Percentiles rank a stretch among this genome's conserved stretches.
phyloP scores from a whole-genome alignment of 2,888 invertebrate genomes.

The Taphrorychus bicolor region DNA sequence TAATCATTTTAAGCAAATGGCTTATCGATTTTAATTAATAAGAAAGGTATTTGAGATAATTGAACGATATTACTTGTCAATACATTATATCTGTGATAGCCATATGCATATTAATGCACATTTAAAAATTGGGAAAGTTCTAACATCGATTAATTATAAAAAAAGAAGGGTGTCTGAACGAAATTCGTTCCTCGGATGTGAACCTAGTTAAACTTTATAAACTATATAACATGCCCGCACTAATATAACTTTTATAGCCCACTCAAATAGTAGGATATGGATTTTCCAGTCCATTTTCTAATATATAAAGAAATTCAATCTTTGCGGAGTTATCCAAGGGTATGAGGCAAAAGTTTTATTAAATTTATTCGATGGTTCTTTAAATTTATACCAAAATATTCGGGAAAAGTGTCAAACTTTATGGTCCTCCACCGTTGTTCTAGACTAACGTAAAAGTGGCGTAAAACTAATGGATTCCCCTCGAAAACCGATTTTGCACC shows the following conservation, averaged over 20 bases:
- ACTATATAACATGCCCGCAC: slow-evolving; percentile 24
- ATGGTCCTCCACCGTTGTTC: slow-evolving; percentile 13
- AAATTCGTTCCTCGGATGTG: slow-evolving; percentile 8
- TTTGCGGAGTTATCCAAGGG: slow-evolving; percentile 31
- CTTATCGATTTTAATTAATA: slow-evolving; percentile 3
- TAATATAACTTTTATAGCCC: slow-evolving; percentile 38
- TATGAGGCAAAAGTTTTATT: slow-evolving; percentile 37
- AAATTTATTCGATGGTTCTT: slow-evolving; percentile 32
- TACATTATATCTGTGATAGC: background rate
- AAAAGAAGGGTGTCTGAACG: background rate
- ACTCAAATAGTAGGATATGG: slow-evolving; percentile 37
- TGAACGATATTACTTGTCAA: background rate
- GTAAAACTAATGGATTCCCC: background rate
- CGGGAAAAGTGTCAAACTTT: slow-evolving; percentile 21
- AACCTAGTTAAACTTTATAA: slow-evolving; percentile 23
- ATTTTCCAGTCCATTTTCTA: slow-evolving; percentile 40
- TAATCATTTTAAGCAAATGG: background rate
- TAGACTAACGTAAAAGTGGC: slow-evolving; percentile 3
- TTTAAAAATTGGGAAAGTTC: background rate
- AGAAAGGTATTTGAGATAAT: background rate
- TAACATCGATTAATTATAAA: background rate
- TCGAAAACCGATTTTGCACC: background rate
- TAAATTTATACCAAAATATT: slow-evolving; percentile 38
- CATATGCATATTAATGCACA: background rate
- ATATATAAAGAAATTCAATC: slow-evolving; percentile 41